These are phyloP conservation scores for Caradrina clavipalpis DNA, from an alignment of 2,888 invertebrate genomes.

Conservation along the genomic window DNA sequence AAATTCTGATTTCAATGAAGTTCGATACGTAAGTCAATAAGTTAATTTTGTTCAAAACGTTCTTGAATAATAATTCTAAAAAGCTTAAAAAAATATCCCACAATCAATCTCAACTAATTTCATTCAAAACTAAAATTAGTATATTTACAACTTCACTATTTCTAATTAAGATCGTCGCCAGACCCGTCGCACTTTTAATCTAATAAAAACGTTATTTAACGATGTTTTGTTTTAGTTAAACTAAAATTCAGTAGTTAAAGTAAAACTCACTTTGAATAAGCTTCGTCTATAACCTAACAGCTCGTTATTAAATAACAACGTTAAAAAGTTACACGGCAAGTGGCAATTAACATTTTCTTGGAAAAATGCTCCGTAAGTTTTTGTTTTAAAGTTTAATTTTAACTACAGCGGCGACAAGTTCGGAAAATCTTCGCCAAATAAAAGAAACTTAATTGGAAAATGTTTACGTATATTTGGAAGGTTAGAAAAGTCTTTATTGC, in stretches of 20 bases:
- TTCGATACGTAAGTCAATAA: no score
- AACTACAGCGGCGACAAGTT: constrained; percentile 31
- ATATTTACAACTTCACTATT: neutral
- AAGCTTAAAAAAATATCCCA: no score
- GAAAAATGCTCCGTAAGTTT: constrained; percentile 42
- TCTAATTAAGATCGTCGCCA: neutral
- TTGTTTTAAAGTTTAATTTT: constrained; percentile 36
- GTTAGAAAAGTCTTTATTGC: neutral
- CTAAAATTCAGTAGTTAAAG: constrained; percentile 45
- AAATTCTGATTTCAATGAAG: no score
- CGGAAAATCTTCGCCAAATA: constrained; percentile 4
- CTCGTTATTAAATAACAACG: constrained; percentile 60
- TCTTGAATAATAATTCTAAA: no score
- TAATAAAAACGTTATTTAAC: neutral
- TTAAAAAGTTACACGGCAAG: constrained; percentile 53
- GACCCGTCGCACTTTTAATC: neutral
- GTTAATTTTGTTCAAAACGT: no score
- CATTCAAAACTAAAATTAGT: neutral
- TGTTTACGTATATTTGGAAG: constrained; percentile 9
- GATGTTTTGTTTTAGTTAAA: constrained; percentile 17
- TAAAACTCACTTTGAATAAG: constrained; percentile 49
- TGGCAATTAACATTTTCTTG: constrained; percentile 59
- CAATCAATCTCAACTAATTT: no score
- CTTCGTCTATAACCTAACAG: constrained; percentile 44
- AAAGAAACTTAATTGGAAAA: constrained; percentile 13